Evolutionary conservation across 2,113 vertebrate genomes (phyloP).

Genomic region (Thunnus maccoyii): DNA sequence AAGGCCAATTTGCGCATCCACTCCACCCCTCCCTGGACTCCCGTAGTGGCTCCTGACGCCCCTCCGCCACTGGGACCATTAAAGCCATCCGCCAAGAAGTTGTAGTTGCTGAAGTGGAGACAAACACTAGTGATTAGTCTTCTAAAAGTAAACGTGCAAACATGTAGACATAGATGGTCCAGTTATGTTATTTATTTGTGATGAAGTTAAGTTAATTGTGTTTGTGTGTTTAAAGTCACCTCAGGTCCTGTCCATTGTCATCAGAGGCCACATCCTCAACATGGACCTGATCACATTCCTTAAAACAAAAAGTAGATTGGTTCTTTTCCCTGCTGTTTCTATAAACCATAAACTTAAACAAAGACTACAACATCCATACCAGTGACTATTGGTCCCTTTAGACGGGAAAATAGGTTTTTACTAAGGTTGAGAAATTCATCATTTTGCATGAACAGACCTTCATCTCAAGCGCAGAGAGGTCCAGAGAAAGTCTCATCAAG

Average conservation of each 20-base stretch:
- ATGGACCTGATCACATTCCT: slow-evolving; percentile 99
- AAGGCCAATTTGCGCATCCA: slow-evolving; percentile 99
- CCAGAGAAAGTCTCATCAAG: no score
- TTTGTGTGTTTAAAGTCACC: slow-evolving; percentile 76
- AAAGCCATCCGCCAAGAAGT: slow-evolving; percentile 95
- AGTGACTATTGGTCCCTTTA: no score
- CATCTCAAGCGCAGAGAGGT: no score
- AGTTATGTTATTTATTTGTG: no score
- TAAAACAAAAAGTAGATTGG: slow-evolving; percentile 31
- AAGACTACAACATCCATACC: no score
- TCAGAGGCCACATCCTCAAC: slow-evolving; percentile 98
- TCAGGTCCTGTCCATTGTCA: slow-evolving; percentile 98
- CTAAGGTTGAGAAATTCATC: no score
- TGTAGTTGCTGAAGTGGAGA: slow-evolving; percentile 89
- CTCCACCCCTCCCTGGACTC: slow-evolving; percentile 95
- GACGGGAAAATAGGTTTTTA: background rate
- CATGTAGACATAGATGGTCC: no score
- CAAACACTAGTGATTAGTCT: background rate
- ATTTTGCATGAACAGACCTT: no score
- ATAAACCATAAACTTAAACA: background rate
- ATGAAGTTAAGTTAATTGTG: background rate
- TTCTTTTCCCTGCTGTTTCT: no score
- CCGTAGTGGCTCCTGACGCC: slow-evolving; percentile 85
- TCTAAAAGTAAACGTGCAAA: no score
- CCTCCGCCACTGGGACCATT: slow-evolving; percentile 87